phyloP scores from a whole-genome alignment of 2,888 invertebrate species.

The Plagiodera versicolora region DNA sequence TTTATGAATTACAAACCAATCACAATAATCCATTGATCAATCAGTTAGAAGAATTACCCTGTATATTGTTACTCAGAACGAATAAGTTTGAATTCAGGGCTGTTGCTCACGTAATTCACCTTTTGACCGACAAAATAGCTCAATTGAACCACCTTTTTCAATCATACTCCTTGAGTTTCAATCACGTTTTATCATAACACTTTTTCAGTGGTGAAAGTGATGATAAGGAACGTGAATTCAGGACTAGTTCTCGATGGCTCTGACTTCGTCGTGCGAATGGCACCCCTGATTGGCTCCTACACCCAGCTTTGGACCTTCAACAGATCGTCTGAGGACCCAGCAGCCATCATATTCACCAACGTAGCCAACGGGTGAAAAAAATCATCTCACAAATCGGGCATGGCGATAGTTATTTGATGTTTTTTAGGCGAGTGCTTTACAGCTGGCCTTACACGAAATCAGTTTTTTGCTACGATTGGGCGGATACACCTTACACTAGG shows the following conservation, averaged over 20 bases:
- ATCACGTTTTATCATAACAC: neutral
- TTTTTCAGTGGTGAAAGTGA: neutral
- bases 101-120: no score
- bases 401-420: no score
- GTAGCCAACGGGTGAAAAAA: constrained; percentile 4
- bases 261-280: constrained; percentile 2
- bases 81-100: no score
- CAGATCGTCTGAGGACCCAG: neutral
- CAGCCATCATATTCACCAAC: constrained; percentile 4
- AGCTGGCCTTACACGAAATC: constrained; percentile 3
- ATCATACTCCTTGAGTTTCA: no score
- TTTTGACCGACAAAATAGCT: no score
- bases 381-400: no score
- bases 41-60: no score
- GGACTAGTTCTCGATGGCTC: constrained; percentile 4
- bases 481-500: neutral
- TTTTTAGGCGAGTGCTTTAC: neutral
- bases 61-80: no score
- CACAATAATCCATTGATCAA: no score
- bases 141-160: no score
- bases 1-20: no score
- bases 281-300: neutral
- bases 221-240: constrained; percentile 7
- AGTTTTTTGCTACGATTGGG: constrained; percentile 5
- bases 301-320: constrained; percentile 3